Base-by-base conservation (phyloP, 2,888 invertebrate species). In the Brenthis ino region DNA sequence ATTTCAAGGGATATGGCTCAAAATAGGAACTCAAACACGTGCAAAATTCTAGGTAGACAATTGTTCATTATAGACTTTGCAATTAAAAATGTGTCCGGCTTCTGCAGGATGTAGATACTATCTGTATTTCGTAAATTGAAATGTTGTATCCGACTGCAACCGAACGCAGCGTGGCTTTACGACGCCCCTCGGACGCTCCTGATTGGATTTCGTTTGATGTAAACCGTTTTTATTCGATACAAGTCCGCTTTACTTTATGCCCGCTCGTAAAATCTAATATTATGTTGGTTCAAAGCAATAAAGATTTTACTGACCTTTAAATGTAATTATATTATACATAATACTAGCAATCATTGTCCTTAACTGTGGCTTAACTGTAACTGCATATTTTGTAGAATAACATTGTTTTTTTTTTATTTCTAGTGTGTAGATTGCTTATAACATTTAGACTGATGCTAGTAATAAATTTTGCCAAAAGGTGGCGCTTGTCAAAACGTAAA, bases 231-330 rank as follows among this genome's bases (percentile, higher is more conserved):
- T 54, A 63, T 63, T 54, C 20, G 43, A 43, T 54, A 54, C 53
- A 54, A 53, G 63, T 33, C 53, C 63, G 43, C 20, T 16, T 60
- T 50, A 60, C 11, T 63, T 63, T 53, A 53, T 37, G 63, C 51
- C 13, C 37, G 16, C 53, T 20, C 53, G 53, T 63, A 53, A 51
- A 63, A 53, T 16, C 43, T 63, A 43, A 53, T 63, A 63, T n/a
- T n/a, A 63, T 33, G 43, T 20, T 37, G 51, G 14, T 53, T 20
- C 63, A 53, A 53, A 2, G n/a, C 28, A 48, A 33, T 50, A 60
- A 60, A 60, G 28, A 50, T 53, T 63, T 63, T 63, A 63, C 16
- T 20, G 53, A 12, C 33, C 48, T 60, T 60, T 60, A 60, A 60
- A 60, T 60, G 28, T 63, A 53, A 37, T 63, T 63, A 53, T 63